Conservation (phyloP, 2,113 vertebrate genomes). For the Semnornis frantzii region DNA sequence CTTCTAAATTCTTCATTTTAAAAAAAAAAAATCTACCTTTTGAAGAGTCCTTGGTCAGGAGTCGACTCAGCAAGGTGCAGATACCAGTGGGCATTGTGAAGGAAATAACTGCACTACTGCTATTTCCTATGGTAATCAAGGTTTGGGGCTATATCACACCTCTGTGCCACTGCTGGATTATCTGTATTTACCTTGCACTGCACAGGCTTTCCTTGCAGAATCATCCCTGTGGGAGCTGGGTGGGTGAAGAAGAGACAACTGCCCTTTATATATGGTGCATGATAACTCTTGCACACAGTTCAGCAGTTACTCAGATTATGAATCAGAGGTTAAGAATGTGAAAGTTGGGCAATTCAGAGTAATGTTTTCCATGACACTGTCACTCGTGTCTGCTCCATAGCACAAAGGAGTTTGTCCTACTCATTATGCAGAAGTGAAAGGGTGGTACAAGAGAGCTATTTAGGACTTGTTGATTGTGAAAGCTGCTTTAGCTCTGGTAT, state of each 20-base stretch:
- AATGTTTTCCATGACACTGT: background rate
- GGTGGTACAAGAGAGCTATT: background rate
- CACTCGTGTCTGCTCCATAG: rapidly evolving
- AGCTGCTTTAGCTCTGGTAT: background rate
- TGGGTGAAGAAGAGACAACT: background rate
- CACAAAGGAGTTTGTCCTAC: rapidly evolving
- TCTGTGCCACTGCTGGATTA: background rate
- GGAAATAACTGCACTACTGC: background rate
- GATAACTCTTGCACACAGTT: background rate
- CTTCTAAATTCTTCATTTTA: background rate
- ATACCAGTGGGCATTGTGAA: background rate
- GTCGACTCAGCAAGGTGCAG: background rate
- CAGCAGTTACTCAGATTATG: background rate
- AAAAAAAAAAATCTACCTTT: background rate
- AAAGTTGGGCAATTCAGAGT: background rate
- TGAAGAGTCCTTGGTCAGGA: background rate
- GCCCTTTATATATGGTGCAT: background rate
- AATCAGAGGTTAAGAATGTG: background rate
- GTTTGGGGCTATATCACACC: background rate
- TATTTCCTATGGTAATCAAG: background rate
- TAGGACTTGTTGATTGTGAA: background rate
- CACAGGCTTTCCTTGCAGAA: background rate
- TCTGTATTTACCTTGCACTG: background rate
- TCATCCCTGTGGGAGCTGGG: background rate
- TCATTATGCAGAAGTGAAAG: background rate